phyloP scores from a whole-genome alignment of 2,888 invertebrate species.

The Pyrochroa serraticornis region DNA sequence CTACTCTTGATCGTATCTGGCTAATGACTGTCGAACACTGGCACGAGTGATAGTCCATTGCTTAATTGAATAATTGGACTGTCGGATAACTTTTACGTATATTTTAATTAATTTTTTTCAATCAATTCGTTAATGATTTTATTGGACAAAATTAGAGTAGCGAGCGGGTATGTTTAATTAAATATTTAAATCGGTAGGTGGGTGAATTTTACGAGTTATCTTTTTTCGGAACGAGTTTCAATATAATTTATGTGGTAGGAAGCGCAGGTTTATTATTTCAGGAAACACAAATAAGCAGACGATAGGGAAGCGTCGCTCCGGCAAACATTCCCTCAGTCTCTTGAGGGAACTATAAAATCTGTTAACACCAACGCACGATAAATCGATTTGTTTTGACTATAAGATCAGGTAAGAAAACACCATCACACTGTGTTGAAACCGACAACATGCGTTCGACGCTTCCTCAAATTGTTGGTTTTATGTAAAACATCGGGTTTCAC shows the following conservation, averaged over 20 bases:
- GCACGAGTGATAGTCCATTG: conserved; percentile 34
- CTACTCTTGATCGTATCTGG: conserved; percentile 27
- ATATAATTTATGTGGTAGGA: conserved; percentile 23
- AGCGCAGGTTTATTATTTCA: conserved; percentile 26
- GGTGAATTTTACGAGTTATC: background rate
- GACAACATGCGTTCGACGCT: conserved; percentile 24
- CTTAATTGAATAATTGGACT: conserved; percentile 39
- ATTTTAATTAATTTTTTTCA: background rate
- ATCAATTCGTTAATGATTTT: no score
- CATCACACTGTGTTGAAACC: conserved; percentile 20
- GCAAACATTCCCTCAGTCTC: conserved; percentile 28
- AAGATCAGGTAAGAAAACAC: conserved; percentile 31
- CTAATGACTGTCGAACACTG: conserved; percentile 43
- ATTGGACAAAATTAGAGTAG: no score
- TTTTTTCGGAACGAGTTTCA: background rate
- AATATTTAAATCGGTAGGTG: no score
- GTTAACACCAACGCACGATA: conserved; percentile 32
- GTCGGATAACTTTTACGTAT: no score
- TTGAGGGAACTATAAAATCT: conserved; percentile 31
- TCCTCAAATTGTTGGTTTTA: conserved; percentile 31
- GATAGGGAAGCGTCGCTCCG: conserved; percentile 19
- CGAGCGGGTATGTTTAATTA: no score
- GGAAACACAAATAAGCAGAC: conserved; percentile 29
- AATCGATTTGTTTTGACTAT: conserved; percentile 35
- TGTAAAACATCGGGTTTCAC: conserved; percentile 28